Evolutionary conservation across 1,140 invertebrate genomes (phyloP).

Genomic region (Bombus huntii): DNA sequence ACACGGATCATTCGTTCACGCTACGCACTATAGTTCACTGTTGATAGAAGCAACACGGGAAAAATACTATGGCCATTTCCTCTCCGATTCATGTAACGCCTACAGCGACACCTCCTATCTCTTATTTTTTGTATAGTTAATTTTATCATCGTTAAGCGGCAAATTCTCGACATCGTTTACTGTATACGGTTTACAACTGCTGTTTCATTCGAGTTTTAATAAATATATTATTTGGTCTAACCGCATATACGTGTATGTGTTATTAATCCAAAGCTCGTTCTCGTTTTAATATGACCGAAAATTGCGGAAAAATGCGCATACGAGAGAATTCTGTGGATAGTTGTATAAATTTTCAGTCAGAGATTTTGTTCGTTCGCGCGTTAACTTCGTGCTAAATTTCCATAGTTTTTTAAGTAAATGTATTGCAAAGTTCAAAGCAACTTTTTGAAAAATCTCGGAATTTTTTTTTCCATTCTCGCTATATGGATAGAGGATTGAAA

Average conservation of each 20-base stretch:
- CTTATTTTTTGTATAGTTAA: conserved; percentile 17
- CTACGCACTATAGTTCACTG: neutral
- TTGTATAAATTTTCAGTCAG: neutral
- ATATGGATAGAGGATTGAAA: neutral
- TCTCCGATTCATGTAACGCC: neutral
- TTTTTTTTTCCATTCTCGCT: neutral
- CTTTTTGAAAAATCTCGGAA: neutral
- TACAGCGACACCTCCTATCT: neutral
- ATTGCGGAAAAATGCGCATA: neutral
- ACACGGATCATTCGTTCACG: neutral
- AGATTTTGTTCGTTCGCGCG: neutral
- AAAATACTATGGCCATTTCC: neutral
- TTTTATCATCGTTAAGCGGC: neutral
- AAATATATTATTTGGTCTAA: conserved; percentile 25
- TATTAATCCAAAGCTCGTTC: neutral
- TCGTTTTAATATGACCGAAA: too few species aligned
- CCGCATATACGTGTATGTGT: neutral
- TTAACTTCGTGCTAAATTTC: neutral
- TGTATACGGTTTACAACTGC: neutral
- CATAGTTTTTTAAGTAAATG: neutral
- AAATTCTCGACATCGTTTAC: neutral
- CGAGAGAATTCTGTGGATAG: neutral
- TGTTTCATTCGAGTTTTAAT: neutral
- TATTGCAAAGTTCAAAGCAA: neutral
- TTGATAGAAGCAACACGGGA: neutral